Percentiles rank a stretch among this genome's conserved stretches.
Evolutionary conservation across 2,888 invertebrate species (phyloP).

Genomic region (Trachelus tabidus): DNA sequence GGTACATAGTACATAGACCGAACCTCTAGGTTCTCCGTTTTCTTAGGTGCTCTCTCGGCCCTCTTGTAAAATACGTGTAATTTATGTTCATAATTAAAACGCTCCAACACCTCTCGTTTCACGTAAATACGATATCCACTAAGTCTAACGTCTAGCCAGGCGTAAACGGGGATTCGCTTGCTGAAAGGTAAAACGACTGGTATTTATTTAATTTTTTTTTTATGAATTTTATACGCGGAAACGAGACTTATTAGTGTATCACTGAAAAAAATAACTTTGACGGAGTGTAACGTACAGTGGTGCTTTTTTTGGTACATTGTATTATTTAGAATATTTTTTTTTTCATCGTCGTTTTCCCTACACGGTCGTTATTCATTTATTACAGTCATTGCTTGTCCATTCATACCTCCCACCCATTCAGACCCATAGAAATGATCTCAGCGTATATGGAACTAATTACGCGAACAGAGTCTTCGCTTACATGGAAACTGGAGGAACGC

Average conservation of each 20-base stretch:
- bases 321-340: not conserved
- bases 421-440: not conserved
- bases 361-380: not conserved
- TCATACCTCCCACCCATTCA: not conserved
- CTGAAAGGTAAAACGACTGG: not conserved
- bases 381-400: not conserved
- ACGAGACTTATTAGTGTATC: not conserved
- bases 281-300: not conserved
- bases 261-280: not conserved
- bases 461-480: not conserved
- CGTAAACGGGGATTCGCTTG: not conserved
- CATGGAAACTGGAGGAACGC: not conserved
- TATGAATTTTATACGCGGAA: not conserved
- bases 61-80: not conserved
- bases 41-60: not conserved
- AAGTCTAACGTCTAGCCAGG: not conserved
- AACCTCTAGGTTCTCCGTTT: not conserved
- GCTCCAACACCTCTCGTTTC: not conserved
- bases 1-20: not conserved
- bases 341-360: not conserved
- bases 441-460: not conserved
- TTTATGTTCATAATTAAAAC: not conserved
- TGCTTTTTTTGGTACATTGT: not conserved
- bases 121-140: not conserved
- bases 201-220: not conserved